These are phyloP conservation scores for Rugalucina vietnamica DNA, from an alignment of 2,888 invertebrate species.

Conservation along the genomic window DNA sequence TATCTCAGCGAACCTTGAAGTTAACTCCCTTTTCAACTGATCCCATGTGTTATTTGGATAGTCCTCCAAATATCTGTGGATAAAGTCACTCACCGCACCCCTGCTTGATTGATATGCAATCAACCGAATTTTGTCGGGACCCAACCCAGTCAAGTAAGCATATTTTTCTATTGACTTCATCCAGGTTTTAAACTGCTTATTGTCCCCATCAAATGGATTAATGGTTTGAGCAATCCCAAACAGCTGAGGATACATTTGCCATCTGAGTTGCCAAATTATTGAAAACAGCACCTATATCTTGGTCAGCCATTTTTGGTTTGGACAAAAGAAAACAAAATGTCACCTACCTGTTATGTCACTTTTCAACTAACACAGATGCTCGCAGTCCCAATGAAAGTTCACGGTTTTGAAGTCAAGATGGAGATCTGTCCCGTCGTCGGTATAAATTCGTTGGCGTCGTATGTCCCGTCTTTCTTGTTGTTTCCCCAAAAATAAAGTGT, in stretches of 20 bases:
- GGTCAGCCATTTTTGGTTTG: neutral
- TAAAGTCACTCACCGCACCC: neutral
- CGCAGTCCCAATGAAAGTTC: too few relatives aligned
- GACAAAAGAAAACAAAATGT: too few relatives aligned
- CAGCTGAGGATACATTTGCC: neutral
- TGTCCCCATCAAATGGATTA: neutral
- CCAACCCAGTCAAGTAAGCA: neutral
- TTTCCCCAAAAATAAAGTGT: too few relatives aligned
- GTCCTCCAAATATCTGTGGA: neutral
- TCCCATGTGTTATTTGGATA: neutral
- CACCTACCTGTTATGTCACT: too few relatives aligned
- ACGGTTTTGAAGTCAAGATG: too few relatives aligned
- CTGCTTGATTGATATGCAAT: constrained; percentile 1
- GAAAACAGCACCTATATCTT: neutral
- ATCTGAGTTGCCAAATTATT: neutral
- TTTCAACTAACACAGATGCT: too few relatives aligned
- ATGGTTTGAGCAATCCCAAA: neutral
- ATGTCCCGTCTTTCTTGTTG: too few relatives aligned
- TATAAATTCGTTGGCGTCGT: too few relatives aligned
- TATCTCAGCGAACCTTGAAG: too few relatives aligned
- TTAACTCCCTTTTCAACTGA: too few relatives aligned
- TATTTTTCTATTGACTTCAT: neutral
- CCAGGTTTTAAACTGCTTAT: neutral
- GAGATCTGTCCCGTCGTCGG: too few relatives aligned
- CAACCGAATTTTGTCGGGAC: neutral